Evolutionary conservation across 2,797 vertebrate genomes (phyloP), one percentile per base, ranked within the genome.

Genomic region (Microctenopoma stevenorrisi): DNA sequence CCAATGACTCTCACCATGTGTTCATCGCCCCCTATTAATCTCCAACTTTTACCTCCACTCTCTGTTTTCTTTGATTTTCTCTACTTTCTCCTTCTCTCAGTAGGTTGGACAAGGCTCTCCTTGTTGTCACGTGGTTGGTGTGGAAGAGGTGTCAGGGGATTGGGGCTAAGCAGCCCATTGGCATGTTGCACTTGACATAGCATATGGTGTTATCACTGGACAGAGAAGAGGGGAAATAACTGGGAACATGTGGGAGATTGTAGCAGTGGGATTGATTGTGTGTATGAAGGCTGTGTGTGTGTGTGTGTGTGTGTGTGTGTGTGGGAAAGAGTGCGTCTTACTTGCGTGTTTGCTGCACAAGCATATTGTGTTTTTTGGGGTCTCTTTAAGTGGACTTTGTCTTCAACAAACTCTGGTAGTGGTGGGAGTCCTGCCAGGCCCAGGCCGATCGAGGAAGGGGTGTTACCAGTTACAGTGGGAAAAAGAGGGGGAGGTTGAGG

Each of bases 381-480:
- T 83, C 67, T 72, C 25, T 14, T 63, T 50, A 42, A 74, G 54
- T 78, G 70, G 82, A 87, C 82, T 86, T 88, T 88, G 71, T 61
- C 65, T 16, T 15, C 50, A 55, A 25, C 69, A 68, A 68, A 74
- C 79, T 76, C n/a, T 82, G 79, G 52, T 48, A 51, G 70, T 14
- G 3, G 43, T 81, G 70, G 71, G 74, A 81, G 65, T 72, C 56
- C 75, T 68, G 67, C 57, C 76, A 78, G 78, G 68, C 77, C 64
- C 78, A 85, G 82, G 86, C 76, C 67, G 13, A 76, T 52, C 10
- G 74, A 83, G 72, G 76, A 84, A 84, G 61, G 71, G 80, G 67
- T 60, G 64, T 78, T 64, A 66, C 75, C 68, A 56, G 52, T 55
- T 60, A 71, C 77, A 84, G 68, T 86, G 83, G 74, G 78, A 78